Evolutionary conservation across 1,140 invertebrate genomes (phyloP).

Genomic region (Cyclargus thomasi): DNA sequence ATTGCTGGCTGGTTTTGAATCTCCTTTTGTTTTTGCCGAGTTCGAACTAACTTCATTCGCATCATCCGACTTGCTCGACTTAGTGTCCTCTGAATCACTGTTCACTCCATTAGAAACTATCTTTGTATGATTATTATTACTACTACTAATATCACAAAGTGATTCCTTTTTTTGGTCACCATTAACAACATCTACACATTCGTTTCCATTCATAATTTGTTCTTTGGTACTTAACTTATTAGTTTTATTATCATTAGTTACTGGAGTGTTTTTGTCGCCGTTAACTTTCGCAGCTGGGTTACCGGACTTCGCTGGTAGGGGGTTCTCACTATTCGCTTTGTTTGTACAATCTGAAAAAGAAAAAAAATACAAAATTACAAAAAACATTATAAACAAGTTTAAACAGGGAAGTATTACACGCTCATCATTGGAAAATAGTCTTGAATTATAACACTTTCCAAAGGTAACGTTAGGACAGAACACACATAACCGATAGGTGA

Average conservation of each 20-base stretch:
- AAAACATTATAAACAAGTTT: not conserved
- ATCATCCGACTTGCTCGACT: constrained; percentile 59
- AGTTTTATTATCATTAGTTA: constrained; percentile 46
- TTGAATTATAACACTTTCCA: not conserved
- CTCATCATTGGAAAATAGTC: not conserved
- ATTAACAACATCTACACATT: constrained; percentile 52
- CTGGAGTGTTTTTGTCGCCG: constrained; percentile 44
- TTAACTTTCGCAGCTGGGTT: constrained; percentile 46
- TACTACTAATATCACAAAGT: constrained; percentile 74
- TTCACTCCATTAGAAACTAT: constrained; percentile 68
- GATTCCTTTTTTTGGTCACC: constrained; percentile 59
- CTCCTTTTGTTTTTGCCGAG: constrained; percentile 35
- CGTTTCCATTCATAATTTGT: constrained; percentile 60
- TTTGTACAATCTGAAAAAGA: constrained; percentile 53
- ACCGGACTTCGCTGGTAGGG: constrained; percentile 42
- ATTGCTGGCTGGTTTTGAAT: constrained; percentile 39
- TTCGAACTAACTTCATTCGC: constrained; percentile 32
- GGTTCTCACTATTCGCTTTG: constrained; percentile 51
- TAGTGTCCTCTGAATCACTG: constrained; percentile 60
- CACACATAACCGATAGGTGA: constrained; percentile 1
- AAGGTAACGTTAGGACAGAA: not conserved
- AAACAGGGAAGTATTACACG: not conserved
- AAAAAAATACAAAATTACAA: not conserved
- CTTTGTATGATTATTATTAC: constrained; percentile 52
- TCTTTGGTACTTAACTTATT: constrained; percentile 65